These are phyloP conservation scores for Agrilus biguttatus DNA, from an alignment of 2,888 invertebrate genomes.

Conservation along the genomic window DNA sequence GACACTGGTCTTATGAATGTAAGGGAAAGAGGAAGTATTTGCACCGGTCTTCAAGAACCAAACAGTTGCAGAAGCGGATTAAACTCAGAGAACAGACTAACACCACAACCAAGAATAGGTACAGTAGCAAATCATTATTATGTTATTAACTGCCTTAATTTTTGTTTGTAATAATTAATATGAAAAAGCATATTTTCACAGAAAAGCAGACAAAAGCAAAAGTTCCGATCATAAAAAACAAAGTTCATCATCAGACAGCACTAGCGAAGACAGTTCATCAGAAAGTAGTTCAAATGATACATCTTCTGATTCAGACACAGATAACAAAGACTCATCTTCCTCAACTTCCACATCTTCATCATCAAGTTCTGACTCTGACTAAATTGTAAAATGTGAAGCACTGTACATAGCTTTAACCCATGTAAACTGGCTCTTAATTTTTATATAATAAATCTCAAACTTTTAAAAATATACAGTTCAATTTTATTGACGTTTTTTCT, in stretches of 20 bases:
- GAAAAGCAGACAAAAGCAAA: neutral
- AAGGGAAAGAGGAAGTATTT: constrained; percentile 79
- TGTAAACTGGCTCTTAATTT: too few relatives aligned
- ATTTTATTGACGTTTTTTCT: too few relatives aligned
- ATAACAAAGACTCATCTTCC: neutral
- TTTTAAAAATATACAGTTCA: too few relatives aligned
- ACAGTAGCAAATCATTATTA: too few relatives aligned
- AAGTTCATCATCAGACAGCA: neutral
- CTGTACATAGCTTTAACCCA: too few relatives aligned
- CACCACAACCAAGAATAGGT: neutral
- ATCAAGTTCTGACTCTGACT: too few relatives aligned
- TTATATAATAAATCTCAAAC: too few relatives aligned
- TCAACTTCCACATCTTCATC: too few relatives aligned
- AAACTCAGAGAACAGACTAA: constrained; percentile 33
- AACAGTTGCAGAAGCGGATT: constrained; percentile 55
- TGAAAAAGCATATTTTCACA: too few relatives aligned
- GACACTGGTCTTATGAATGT: constrained; percentile 93
- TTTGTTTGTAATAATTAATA: too few relatives aligned
- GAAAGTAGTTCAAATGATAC: neutral
- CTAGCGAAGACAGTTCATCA: neutral
- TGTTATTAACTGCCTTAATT: too few relatives aligned
- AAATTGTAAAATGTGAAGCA: too few relatives aligned
- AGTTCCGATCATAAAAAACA: neutral
- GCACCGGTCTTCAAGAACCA: constrained; percentile 70
- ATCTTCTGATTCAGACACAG: neutral